Evolutionary conservation across 2,888 invertebrate genomes (phyloP).

Genomic region (Drosophila mimetica): DNA sequence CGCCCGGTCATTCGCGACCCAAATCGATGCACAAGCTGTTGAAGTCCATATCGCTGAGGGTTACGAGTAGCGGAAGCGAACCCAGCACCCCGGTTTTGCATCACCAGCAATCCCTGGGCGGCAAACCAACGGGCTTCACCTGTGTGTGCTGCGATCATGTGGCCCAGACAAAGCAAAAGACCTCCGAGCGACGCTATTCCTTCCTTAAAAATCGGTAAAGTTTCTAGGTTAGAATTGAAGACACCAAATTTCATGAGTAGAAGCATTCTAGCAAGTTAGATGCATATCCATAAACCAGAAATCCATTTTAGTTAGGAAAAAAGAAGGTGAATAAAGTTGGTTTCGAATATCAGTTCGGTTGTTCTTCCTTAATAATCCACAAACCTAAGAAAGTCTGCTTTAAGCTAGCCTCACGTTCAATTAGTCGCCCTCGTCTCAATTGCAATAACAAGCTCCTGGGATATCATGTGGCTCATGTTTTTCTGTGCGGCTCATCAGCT

Average conservation of each 20-base stretch:
- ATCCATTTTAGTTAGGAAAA: no score
- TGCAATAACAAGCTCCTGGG: constrained; percentile 39
- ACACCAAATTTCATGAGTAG: no score
- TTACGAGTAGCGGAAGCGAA: constrained; percentile 22
- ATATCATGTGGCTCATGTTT: constrained; percentile 32
- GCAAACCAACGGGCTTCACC: constrained; percentile 43
- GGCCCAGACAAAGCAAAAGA: constrained; percentile 1
- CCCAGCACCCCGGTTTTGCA: constrained; percentile 13
- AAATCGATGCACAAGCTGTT: constrained; percentile 51
- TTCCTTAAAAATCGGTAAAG: constrained; percentile 15
- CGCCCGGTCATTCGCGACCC: constrained; percentile 13
- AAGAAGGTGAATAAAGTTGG: no score
- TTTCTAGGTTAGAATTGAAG: not conserved
- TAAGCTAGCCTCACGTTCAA: constrained; percentile 54
- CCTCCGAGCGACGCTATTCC: constrained; percentile 19
- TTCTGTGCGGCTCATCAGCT: constrained; percentile 25
- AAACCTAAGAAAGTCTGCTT: constrained; percentile 8
- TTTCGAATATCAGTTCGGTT: no score
- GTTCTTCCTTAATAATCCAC: not conserved
- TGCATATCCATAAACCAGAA: no score
- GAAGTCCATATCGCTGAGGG: constrained; percentile 62
- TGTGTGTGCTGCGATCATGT: constrained; percentile 58
- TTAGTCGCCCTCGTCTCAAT: constrained; percentile 47
- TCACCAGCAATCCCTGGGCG: constrained; percentile 35
- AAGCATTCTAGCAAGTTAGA: no score